Conservation (phyloP, 2,113 vertebrate genomes). For the Sialia sialis region DNA sequence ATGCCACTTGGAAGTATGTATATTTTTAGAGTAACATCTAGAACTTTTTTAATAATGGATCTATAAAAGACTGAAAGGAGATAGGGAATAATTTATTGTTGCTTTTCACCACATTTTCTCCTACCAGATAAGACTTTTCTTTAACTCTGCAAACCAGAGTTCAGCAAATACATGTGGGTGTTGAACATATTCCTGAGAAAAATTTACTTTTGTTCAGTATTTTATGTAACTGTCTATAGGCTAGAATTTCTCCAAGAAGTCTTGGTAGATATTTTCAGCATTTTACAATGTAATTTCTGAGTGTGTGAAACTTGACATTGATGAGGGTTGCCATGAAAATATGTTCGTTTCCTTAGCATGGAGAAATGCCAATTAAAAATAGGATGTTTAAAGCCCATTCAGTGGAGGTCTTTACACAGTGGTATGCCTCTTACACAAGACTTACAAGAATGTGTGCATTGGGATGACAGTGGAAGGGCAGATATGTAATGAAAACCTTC, state of each 20-base stretch:
- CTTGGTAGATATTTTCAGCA: neutral
- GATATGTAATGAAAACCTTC: neutral
- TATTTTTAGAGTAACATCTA: neutral
- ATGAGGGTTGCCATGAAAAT: neutral
- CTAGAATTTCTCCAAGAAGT: neutral
- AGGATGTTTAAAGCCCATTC: neutral
- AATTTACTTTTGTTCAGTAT: neutral
- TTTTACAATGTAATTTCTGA: neutral
- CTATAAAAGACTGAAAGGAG: neutral
- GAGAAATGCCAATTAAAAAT: neutral
- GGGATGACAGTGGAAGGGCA: neutral
- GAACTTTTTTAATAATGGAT: neutral
- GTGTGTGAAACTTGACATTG: neutral
- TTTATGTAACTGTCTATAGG: neutral
- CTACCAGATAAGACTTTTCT: neutral
- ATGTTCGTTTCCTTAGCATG: neutral
- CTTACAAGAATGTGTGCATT: no score
- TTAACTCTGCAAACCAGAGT: neutral
- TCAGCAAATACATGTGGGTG: neutral
- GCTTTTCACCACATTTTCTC: neutral
- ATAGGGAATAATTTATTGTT: neutral
- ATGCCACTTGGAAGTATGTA: neutral
- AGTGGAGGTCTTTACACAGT: neutral
- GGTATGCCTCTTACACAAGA: no score
- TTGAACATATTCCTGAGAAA: neutral